phyloP scores from a whole-genome alignment of 2,888 invertebrate species.

The Tolmerus cingulatus region DNA sequence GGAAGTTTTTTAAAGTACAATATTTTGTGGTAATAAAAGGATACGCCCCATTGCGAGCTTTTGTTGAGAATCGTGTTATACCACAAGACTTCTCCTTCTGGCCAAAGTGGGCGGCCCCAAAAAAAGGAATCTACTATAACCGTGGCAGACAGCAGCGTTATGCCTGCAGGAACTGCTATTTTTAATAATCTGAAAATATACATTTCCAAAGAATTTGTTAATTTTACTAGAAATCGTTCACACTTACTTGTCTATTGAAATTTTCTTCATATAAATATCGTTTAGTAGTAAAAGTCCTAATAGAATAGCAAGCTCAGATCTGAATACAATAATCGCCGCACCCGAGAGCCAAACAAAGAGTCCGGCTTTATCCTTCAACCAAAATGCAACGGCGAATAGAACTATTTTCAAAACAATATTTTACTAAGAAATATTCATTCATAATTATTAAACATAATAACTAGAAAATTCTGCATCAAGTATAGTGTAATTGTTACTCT shows the following conservation, averaged over 20 bases:
- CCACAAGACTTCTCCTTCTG: constrained; percentile 96
- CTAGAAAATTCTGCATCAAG: background rate
- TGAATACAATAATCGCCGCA: constrained; percentile 86
- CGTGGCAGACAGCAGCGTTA: constrained; percentile 74
- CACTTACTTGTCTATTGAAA: constrained; percentile 72
- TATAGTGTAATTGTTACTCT: background rate
- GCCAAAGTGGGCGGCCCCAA: constrained; percentile 92
- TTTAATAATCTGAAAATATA: constrained; percentile 70
- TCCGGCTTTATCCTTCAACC: constrained; percentile 79
- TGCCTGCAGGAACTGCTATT: constrained; percentile 75
- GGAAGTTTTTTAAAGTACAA: background rate
- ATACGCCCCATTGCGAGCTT: constrained; percentile 97
- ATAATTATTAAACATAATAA: constrained; percentile 12
- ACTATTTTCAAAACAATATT: constrained; percentile 43
- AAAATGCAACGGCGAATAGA: constrained; percentile 78
- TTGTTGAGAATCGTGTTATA: constrained; percentile 94
- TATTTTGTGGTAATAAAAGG: constrained; percentile 67
- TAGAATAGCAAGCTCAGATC: constrained; percentile 87
- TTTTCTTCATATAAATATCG: constrained; percentile 76
- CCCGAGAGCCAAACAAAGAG: constrained; percentile 86
- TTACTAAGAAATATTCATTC: background rate
- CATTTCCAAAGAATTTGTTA: background rate
- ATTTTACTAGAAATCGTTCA: background rate
- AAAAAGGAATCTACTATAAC: constrained; percentile 89
- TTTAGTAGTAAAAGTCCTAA: constrained; percentile 85